Evolutionary conservation across 2,888 invertebrate genomes (phyloP), one percentile per base, ranked within the genome.

Genomic region (Stenoptilia bipunctidactyla): DNA sequence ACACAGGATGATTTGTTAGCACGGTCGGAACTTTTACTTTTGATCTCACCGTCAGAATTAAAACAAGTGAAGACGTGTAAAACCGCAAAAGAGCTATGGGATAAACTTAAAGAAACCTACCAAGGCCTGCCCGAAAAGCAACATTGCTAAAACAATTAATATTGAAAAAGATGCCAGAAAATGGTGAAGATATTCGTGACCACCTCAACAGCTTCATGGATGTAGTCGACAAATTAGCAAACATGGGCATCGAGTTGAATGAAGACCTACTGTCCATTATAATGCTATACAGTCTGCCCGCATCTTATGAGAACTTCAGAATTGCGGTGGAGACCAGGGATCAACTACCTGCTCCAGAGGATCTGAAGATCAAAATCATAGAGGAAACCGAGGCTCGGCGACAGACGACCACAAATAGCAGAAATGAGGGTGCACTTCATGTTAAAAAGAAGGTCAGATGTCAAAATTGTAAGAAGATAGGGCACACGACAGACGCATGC

Each of bases 111-210:
- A 37, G 20, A 36, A 1, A 62, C 61, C 13, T 65, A 62, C 37
- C 55, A 64, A 45, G 66, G 2, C 66, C 66, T 1, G 66, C 67
- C 1, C 45, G 61, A 27, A 72, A 72, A 42, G 70, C 68, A 0
- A 66, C 60, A 2, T 43, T 73, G 2, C 42, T 74, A 10, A 73
- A 74, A 38, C 50, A 56, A 27, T 44, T 72, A 2, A 55, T 56
- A 2, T 40, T 66, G 3, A 55, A 55, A 6, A 55, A 55, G 25
- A 66, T 72, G 65, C 4, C n/a, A 10, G 33, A 39, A 12, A n/a
- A n/a, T n/a, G n/a, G n/a, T n/a, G 53, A 48, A 1, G 60, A 66
- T 39, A 51, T 67, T 1, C 48, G 58, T 12, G 54, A 58, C 9
- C 66, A 67, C 44, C 36, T 67, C 2, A 49, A 49, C 25, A 51